Conservation (phyloP, 1,140 invertebrate species). For the Holcopasites calliopsidis region DNA sequence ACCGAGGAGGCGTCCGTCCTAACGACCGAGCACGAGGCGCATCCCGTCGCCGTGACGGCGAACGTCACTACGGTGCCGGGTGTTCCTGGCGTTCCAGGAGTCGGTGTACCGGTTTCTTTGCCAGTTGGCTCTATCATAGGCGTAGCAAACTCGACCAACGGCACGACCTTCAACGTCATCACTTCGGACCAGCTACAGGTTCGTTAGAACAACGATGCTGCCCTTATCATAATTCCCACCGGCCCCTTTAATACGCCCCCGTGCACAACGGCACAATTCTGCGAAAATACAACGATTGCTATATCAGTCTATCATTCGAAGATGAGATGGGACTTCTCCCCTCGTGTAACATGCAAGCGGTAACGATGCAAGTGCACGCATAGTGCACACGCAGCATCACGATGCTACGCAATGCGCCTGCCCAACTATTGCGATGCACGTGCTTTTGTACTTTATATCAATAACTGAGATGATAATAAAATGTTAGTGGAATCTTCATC, state of each 20-base stretch:
- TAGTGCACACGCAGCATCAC: no score
- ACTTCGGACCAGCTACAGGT: slow-evolving; percentile 89
- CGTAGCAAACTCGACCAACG: slow-evolving; percentile 78
- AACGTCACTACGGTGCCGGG: slow-evolving; percentile 69
- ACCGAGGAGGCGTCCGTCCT: slow-evolving; percentile 77
- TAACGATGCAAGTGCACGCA: no score
- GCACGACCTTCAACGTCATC: slow-evolving; percentile 91
- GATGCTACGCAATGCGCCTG: no score
- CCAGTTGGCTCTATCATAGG: slow-evolving; percentile 90
- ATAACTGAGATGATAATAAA: no score
- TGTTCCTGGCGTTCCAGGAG: slow-evolving; percentile 74
- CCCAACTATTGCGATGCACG: no score
- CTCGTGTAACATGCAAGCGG: no score
- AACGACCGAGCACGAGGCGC: slow-evolving; percentile 76
- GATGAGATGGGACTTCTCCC: not conserved
- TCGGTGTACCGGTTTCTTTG: slow-evolving; percentile 86
- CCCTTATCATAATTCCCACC: not conserved
- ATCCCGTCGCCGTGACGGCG: slow-evolving; percentile 74
- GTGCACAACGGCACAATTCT: not conserved
- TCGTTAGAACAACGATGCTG: not conserved
- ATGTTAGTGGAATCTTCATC: no score
- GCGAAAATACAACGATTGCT: not conserved
- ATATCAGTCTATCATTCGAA: not conserved
- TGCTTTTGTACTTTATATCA: no score
- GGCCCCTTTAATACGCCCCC: not conserved